phyloP scores from a whole-genome alignment of 2,888 invertebrate genomes.

The Sarcophaga carnaria region DNA sequence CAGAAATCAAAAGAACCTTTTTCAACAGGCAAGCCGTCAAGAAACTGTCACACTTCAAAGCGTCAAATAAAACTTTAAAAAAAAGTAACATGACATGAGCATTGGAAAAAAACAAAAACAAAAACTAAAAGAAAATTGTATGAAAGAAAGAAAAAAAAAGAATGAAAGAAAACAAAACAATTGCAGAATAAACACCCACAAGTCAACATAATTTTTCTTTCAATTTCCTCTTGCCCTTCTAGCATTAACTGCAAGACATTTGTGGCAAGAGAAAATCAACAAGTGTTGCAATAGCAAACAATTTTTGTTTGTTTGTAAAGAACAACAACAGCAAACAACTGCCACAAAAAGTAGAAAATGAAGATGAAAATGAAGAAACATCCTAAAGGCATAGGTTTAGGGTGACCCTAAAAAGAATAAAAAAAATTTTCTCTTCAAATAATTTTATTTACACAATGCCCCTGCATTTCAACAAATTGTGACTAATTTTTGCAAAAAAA shows the following conservation, averaged over 20 bases:
- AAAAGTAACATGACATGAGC: conserved; percentile 66
- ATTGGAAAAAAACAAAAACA: conserved; percentile 25
- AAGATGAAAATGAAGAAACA: too few species aligned
- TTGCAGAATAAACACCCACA: conserved; percentile 20
- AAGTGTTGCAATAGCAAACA: conserved; percentile 36
- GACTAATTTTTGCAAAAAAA: neutral
- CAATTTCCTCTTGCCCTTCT: neutral
- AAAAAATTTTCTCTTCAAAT: too few species aligned
- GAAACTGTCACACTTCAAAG: conserved; percentile 67
- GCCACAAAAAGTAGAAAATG: too few species aligned
- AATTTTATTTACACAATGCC: too few species aligned
- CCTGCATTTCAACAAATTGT: too few species aligned
- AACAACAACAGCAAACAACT: too few species aligned
- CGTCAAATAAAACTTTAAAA: conserved; percentile 61
- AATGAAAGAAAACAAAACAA: conserved; percentile 11
- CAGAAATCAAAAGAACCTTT: conserved; percentile 13
- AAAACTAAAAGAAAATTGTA: neutral
- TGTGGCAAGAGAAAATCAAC: conserved; percentile 22
- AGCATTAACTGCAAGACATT: neutral
- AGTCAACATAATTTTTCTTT: conserved; percentile 24
- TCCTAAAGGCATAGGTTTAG: too few species aligned
- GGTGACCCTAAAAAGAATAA: too few species aligned
- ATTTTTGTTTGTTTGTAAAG: too few species aligned
- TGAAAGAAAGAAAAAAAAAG: conserved; percentile 12
- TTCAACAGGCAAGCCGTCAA: conserved; percentile 49